Evolutionary conservation across 2,797 vertebrate genomes (phyloP).

Genomic region (Melanotaenia parkinsoni): DNA sequence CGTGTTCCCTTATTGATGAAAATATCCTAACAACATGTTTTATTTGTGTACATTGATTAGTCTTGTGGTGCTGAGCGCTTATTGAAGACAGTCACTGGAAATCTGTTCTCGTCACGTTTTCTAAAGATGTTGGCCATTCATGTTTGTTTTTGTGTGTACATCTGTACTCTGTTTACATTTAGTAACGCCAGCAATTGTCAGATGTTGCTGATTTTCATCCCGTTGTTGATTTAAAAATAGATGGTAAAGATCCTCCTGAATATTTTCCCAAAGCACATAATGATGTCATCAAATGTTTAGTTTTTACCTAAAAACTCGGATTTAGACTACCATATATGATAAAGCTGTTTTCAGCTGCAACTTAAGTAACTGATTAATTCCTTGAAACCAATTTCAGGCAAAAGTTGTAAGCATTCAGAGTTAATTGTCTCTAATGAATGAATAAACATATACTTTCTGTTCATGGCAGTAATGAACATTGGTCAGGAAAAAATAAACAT

Average conservation of each 20-base stretch:
- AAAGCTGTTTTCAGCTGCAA: background rate
- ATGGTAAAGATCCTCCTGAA: background rate
- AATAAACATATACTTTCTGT: background rate
- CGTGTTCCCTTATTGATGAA: slow-evolving; percentile 6
- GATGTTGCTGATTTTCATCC: background rate
- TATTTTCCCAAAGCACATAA: background rate
- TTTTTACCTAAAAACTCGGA: slow-evolving; percentile 7
- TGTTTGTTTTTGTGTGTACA: slow-evolving; percentile 1
- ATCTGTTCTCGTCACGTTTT: slow-evolving; percentile 2
- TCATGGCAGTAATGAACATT: background rate
- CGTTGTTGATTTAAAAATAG: background rate
- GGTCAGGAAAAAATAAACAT: background rate
- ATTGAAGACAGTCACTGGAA: background rate
- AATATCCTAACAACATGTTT: background rate
- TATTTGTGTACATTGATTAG: background rate
- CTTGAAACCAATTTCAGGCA: background rate
- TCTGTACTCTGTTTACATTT: slow-evolving; percentile 12
- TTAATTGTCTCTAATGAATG: background rate
- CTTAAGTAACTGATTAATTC: background rate
- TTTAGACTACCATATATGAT: background rate
- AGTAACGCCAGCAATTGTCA: background rate
- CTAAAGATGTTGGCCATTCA: background rate
- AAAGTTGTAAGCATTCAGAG: background rate
- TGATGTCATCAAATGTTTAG: background rate
- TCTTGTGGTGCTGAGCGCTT: background rate